Conservation (phyloP, 2,113 vertebrate species). For the Megaceryle maxima region DNA sequence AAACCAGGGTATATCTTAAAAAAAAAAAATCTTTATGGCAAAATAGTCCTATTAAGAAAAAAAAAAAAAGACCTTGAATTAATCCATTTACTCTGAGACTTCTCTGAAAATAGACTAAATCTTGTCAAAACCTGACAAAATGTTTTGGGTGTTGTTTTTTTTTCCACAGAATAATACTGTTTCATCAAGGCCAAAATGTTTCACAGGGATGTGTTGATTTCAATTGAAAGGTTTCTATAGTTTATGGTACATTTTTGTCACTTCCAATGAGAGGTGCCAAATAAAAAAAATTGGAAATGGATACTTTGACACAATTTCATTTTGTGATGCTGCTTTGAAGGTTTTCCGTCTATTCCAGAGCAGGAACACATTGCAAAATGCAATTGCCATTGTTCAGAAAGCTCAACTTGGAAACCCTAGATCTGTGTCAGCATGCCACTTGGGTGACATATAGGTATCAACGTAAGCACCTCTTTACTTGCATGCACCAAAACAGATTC, state of each 20-base stretch:
- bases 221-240: neutral
- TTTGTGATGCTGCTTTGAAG: neutral
- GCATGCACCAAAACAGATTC: neutral
- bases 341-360: neutral
- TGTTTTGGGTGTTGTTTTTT: neutral
- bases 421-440: neutral
- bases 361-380: neutral
- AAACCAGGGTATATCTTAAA: neutral
- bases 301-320: neutral
- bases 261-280: neutral
- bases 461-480: neutral
- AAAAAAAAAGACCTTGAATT: neutral
- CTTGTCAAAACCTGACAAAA: constrained; percentile 21
- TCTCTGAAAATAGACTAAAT: neutral
- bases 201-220: neutral
- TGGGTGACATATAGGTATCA: neutral
- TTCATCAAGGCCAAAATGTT: neutral
- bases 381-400: neutral
- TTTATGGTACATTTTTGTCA: neutral
- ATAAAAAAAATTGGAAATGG: neutral
- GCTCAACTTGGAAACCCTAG: neutral
- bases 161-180: neutral
- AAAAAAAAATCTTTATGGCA: neutral
- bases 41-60: neutral
- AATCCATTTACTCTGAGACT: neutral